phyloP scores from a whole-genome alignment of 2,888 invertebrate genomes.

The Cylloceria caligata region DNA sequence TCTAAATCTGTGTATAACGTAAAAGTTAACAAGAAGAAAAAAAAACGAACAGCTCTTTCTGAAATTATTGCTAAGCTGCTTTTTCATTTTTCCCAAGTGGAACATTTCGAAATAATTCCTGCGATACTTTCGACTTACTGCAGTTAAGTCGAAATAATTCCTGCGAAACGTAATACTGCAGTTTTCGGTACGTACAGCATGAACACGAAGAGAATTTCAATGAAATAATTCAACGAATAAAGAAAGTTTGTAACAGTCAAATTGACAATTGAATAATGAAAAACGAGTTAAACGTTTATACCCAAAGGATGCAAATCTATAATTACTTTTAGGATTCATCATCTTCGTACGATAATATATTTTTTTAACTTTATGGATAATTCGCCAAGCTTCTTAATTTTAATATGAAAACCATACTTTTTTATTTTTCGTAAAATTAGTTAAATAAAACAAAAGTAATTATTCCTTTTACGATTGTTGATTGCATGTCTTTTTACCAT shows the following conservation, averaged over 20 bases:
- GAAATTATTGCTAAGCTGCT: constrained; percentile 8
- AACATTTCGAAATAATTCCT: constrained; percentile 4
- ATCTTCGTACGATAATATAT: too few relatives aligned
- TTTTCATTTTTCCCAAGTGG: background rate
- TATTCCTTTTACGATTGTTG: too few relatives aligned
- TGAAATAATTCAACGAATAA: background rate
- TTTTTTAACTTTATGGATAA: too few relatives aligned
- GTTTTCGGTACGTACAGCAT: background rate
- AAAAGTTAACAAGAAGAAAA: background rate
- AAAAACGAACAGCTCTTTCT: constrained; percentile 6
- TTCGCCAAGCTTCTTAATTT: too few relatives aligned
- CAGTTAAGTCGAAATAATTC: background rate
- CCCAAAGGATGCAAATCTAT: too few relatives aligned
- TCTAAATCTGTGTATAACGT: background rate
- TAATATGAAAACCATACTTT: too few relatives aligned
- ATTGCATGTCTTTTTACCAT: too few relatives aligned
- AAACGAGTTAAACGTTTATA: background rate
- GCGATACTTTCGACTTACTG: background rate
- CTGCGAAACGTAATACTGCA: background rate
- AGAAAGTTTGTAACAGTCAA: background rate
- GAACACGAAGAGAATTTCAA: background rate
- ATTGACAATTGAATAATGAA: background rate
- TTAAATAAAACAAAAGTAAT: too few relatives aligned
- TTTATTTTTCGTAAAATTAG: too few relatives aligned
- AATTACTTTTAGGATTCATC: too few relatives aligned